Evolutionary conservation across 2,888 invertebrate genomes (phyloP), one percentile per base, ranked within the genome.

Genomic region (Quadroppia sp.): DNA sequence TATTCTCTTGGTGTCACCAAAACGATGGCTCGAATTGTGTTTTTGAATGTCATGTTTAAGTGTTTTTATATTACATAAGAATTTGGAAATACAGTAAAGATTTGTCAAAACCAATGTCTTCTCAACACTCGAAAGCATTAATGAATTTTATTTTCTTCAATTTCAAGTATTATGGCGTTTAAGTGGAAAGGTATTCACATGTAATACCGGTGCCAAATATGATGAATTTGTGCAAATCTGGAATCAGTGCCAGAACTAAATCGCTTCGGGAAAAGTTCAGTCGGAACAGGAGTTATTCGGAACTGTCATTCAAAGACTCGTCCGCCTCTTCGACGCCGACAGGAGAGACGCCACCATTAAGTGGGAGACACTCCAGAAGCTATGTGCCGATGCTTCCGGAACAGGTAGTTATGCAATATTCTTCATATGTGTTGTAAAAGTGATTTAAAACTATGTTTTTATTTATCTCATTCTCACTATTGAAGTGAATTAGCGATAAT

Each of bases 241-340:
- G 75, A 28, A 72, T 76, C 9, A 75, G 70, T 72, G 76, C 77
- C 30, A 59, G 79, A 25, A 78, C 79, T 30, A 79, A 79, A 61
- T 80, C 79, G 11, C 73, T 79, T 2, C 70, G 79, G 23, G 79
- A 79, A 71, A 74, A 77, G 25, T 79, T 79, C 70, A 79, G 78
- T 32, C 78, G 79, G 25, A 79, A 79, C 67, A 72, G 79, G 36
- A 78, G 78, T 64, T 78, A 78, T 20, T 79, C 78, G 1, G 79
- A 79, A 61, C 67, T 76, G 40, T 78, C 78, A 13, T 79, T 79
- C 76, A 78, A 78, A 71, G 79, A 79, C 69, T 74, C 75, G 30
- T 75, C 75, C 30, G 42, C 70, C 40, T 53, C 73, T 15, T 75
- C 75, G 1, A 73, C 73, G 17, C 73, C 73, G n/a, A 73, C 73